Evolutionary conservation across 2,797 vertebrate species (phyloP), one percentile per base, ranked within the genome.

Genomic region (Leuciscus waleckii): DNA sequence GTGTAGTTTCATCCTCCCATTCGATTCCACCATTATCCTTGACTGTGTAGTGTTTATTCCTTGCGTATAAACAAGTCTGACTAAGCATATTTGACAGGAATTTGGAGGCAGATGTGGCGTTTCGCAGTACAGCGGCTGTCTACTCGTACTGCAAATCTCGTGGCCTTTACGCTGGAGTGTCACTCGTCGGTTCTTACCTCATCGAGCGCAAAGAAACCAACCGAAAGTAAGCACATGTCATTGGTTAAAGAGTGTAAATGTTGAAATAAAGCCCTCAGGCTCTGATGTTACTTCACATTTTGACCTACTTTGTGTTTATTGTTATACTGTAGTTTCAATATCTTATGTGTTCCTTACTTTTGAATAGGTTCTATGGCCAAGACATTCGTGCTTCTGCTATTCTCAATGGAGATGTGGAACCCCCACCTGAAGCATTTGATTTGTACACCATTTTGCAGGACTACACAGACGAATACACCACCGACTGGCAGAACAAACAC

Each of bases 181-280:
- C 98, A 19, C 90, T 99, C 70, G 98, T 99, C 91, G 98, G 98
- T 8, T 98, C 97, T 8, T 98, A 95, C 87, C 93, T 99, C 78
- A 97, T 99, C 10, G 98, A 99, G 90, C 96, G 98, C 91, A 99
- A 99, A 87, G 98, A 99, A 16, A 96, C 98, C 43, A 99, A 99
- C 91, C 95, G 97, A 91, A 99, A 99, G 98, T 99, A 94, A 89
- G 96, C 8, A 37, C 32, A 21, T 29, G 43, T 68, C 49, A 67
- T 37, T 7, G 23, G 21, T 65, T 51, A 63, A 73, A 32, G 70
- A 35, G 69, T 63, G 43, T 7, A 41, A 77, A 75, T 69, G 56
- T 46, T 43, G 29, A 13, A 63, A 65, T 23, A 14, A 63, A 83
- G 70, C 29, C 56, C 56, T 75, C 13, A 19, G 58, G 58, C 32